These are phyloP conservation scores for Macroglossus sobrinus DNA, from an alignment of 2,113 vertebrate species.

Conservation along the genomic window DNA sequence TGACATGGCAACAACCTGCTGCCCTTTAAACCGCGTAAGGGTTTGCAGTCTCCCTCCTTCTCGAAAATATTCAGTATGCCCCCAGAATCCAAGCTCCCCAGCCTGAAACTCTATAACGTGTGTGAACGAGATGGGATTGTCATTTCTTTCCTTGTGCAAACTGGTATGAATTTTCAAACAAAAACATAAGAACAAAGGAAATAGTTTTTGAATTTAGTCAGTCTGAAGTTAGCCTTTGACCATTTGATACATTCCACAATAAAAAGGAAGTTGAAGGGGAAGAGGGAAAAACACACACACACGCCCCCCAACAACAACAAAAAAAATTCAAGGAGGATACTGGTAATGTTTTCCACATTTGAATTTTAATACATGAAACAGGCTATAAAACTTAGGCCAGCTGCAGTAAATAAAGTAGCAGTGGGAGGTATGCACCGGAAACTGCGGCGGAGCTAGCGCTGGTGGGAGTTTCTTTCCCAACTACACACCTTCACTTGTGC, in stretches of 20 bases:
- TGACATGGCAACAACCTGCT: background rate
- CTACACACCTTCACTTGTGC: constrained; percentile 67
- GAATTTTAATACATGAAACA: constrained; percentile 87
- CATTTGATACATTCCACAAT: constrained; percentile 83
- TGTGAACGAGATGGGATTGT: constrained; percentile 13
- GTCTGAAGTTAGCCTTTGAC: constrained; percentile 82
- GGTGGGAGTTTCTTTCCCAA: constrained; percentile 55
- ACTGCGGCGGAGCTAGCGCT: constrained; percentile 29
- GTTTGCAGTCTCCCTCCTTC: background rate
- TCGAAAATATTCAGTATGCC: background rate
- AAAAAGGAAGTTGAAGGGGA: constrained; percentile 77
- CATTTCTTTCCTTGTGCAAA: constrained; percentile 63
- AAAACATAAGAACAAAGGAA: constrained; percentile 84
- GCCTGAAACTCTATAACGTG: constrained; percentile 29
- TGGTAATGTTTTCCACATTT: constrained; percentile 93
- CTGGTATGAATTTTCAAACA: constrained; percentile 73
- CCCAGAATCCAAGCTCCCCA: background rate
- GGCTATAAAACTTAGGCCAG: constrained; percentile 86
- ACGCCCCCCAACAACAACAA: constrained; percentile 34
- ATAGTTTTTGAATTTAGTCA: constrained; percentile 82
- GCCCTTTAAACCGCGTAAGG: background rate
- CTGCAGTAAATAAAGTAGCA: constrained; percentile 87
- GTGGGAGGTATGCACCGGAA: constrained; percentile 81
- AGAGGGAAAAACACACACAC: background rate
- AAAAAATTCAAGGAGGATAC: constrained; percentile 81